Percentiles rank a stretch among this genome's conserved stretches.
Evolutionary conservation across 92 coral and sea anemone species (phyloP).

Genomic region (Muricea muricata): DNA sequence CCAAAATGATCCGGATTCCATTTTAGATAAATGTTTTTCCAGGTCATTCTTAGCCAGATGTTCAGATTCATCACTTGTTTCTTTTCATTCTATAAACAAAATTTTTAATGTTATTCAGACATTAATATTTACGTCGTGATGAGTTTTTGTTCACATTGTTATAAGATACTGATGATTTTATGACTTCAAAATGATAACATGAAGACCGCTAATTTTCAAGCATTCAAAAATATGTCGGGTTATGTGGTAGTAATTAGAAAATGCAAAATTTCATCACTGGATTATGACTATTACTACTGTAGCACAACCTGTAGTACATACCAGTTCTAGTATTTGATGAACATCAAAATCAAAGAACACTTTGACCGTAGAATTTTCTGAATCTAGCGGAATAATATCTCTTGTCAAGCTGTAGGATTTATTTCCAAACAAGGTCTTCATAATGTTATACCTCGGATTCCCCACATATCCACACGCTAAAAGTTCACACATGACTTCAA

Average conservation of each 20-base stretch:
- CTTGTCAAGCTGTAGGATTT: neutral
- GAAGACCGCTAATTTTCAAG: too few relatives aligned
- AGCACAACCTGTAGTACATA: neutral
- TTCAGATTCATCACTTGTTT: neutral
- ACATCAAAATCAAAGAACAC: conserved; percentile 18
- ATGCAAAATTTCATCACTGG: neutral
- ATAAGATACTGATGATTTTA: too few relatives aligned
- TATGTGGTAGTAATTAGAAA: too few relatives aligned
- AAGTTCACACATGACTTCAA: neutral
- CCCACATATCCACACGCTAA: neutral
- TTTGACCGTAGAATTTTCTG: neutral
- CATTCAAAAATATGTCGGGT: too few relatives aligned
- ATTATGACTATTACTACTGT: too few relatives aligned
- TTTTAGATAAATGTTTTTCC: conserved; percentile 9
- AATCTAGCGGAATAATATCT: neutral
- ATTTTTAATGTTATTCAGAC: neutral
- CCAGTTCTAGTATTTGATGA: conserved; percentile 14
- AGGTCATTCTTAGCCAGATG: conserved; percentile 22
- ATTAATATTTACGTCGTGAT: neutral
- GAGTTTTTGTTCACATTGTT: too few relatives aligned
- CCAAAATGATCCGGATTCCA: conserved; percentile 18
- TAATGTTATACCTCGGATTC: neutral
- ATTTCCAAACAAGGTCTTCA: conserved; percentile 8
- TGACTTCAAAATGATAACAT: too few relatives aligned
- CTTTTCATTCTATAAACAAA: conserved; percentile 18